Evolutionary conservation across 2,797 vertebrate species (phyloP).

Genomic region (Uromys caudimaculatus): DNA sequence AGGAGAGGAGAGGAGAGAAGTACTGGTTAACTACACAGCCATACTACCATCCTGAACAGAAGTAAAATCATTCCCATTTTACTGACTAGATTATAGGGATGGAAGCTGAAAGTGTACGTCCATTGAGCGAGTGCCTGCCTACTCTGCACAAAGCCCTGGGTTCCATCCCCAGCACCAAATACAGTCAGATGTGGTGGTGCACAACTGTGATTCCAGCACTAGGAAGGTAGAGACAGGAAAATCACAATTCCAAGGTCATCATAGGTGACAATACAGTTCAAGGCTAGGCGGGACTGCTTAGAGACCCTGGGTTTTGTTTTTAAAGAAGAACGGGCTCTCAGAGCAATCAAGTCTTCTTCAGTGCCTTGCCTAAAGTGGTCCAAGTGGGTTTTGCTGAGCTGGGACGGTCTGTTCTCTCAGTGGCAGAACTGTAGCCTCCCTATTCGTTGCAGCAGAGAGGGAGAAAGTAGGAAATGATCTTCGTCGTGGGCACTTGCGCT

Average conservation of each 20-base stretch:
- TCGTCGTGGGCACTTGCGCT: rapidly evolving
- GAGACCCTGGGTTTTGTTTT: background rate
- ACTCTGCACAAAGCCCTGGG: background rate
- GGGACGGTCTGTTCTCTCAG: background rate
- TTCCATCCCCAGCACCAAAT: background rate
- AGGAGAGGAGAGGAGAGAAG: no score
- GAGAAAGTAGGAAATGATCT: background rate
- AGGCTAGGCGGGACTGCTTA: background rate
- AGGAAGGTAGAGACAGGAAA: background rate
- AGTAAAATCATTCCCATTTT: background rate
- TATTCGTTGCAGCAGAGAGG: background rate
- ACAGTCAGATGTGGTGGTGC: background rate
- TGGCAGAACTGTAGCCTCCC: background rate
- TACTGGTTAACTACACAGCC: background rate
- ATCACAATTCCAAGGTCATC: background rate
- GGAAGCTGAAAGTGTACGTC: background rate
- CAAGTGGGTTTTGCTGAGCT: background rate
- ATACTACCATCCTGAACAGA: background rate
- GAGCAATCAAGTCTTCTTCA: background rate
- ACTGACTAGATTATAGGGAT: background rate
- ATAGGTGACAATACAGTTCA: background rate
- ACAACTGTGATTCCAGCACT: background rate
- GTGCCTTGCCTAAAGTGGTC: background rate
- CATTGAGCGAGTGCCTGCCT: background rate
- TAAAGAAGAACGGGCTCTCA: background rate